Base-by-base conservation (phyloP, 2,113 vertebrate genomes). In the Myotis yumanensis region DNA sequence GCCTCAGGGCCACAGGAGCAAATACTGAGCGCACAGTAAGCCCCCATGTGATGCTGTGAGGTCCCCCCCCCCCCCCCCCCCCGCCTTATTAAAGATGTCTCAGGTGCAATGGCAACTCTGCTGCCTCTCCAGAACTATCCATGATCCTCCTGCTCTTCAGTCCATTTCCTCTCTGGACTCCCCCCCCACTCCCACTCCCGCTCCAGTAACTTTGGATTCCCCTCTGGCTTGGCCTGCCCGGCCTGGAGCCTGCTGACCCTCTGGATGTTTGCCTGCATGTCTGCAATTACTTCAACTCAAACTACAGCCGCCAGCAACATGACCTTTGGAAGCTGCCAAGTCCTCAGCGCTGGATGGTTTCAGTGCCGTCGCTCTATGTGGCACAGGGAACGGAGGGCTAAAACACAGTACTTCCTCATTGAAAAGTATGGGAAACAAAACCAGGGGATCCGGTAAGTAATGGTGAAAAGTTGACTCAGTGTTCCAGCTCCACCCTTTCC, bases 281-380 rank as follows among this genome's bases (percentile, higher is more conserved):
- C 85, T 59, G 57, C 30, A 40, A 7, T 80, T 12, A 16, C 57
- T 73, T 84, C 64, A 30, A 20, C 48, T 96, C 57, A 52, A 85
- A 75, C 66, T 75, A 80, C 11, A 37, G 28, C 16, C 0, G 4
- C 20, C 17, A 25, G 79, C 3, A 14, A 80, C 30, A 4, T 51
- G 92, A 85, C n/a, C 40, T 94, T 92, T 75, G 85, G 85, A 79
- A 37, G 22, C 73, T 69, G 73, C 85, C 80, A 66, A 62, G 23
- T 62, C 40, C 73, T 73, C 17, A 0, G 2, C 3, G 0, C 22
- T 40, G 40, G 51, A 23, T 52, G 76, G 69, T 52, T 87, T 52
- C 37, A 16, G 82, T 8, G 18, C 28, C 46, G 20, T 35, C 0
- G 22, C 10, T 76, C 48, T 2, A 7, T 37, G 62, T 9, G 2